Evolutionary conservation across 2,113 vertebrate genomes (phyloP).

Genomic region (Phyllopteryx taeniolatus): DNA sequence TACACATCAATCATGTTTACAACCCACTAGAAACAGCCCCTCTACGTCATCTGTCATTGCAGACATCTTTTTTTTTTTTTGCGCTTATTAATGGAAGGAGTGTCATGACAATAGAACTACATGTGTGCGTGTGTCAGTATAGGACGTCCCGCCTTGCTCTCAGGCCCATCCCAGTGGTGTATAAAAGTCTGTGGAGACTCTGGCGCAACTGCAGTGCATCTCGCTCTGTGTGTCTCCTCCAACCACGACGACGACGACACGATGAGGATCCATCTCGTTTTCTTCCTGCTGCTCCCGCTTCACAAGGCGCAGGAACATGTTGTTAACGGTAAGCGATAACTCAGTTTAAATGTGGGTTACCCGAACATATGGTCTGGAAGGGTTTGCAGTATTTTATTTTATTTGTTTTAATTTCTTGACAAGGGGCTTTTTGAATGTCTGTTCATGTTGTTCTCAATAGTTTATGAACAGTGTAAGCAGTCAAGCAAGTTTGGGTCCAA

Average conservation of each 20-base stretch:
- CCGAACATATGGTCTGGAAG: background rate
- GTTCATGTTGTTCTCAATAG: background rate
- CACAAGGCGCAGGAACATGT: slow-evolving; percentile 64
- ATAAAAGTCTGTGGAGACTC: slow-evolving; percentile 63
- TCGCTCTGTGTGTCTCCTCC: slow-evolving; percentile 18
- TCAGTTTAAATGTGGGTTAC: background rate
- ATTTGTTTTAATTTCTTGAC: background rate
- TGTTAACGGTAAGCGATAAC: slow-evolving; percentile 66
- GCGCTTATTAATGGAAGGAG: slow-evolving; percentile 52
- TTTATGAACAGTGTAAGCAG: background rate
- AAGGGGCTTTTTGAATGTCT: background rate
- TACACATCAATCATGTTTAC: no score
- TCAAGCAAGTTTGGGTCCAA: background rate
- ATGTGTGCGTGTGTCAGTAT: background rate
- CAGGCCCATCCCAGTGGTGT: slow-evolving; percentile 43
- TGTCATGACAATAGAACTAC: slow-evolving; percentile 10
- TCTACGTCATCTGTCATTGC: background rate
- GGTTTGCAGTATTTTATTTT: background rate
- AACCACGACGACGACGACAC: slow-evolving; percentile 44
- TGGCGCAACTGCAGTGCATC: slow-evolving; percentile 30
- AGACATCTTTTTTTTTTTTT: slow-evolving; percentile 6
- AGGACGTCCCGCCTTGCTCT: slow-evolving; percentile 57
- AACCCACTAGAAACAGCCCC: background rate
- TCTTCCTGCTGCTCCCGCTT: slow-evolving; percentile 53
- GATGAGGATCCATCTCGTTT: slow-evolving; percentile 57